These are phyloP conservation scores for Diphyllodes magnificus DNA, from an alignment of 2,113 vertebrate genomes.

Conservation along the genomic window DNA sequence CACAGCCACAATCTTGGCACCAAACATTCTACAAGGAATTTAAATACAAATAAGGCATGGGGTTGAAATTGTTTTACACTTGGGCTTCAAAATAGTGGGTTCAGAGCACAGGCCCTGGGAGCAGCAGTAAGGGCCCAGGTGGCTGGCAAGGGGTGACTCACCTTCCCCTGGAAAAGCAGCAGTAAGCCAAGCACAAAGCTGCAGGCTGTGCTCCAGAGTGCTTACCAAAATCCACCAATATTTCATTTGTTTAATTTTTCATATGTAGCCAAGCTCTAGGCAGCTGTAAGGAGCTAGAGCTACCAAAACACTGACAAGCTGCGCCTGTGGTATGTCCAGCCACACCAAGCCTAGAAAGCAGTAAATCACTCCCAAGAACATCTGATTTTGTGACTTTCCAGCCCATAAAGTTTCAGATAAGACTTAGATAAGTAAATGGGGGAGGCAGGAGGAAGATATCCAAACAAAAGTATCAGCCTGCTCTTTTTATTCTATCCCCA, in stretches of 20 bases:
- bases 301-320: slow-evolving; percentile 36
- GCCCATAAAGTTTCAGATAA: neutral
- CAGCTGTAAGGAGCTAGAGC: neutral
- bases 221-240: neutral
- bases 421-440: neutral
- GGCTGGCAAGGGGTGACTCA: neutral
- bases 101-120: neutral
- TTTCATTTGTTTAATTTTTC: slow-evolving; percentile 25
- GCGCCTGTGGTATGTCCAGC: neutral
- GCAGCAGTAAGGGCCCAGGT: neutral
- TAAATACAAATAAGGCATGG: neutral
- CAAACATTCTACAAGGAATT: neutral
- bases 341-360: slow-evolving; percentile 3
- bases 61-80: neutral
- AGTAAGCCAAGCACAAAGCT: neutral
- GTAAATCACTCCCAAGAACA: neutral
- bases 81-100: neutral
- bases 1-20: neutral
- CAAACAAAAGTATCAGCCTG: neutral
- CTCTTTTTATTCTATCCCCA: neutral
- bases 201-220: neutral
- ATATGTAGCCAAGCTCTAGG: neutral
- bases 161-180: neutral
- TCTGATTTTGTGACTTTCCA: slow-evolving; percentile 7
- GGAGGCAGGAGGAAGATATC: neutral